Evolutionary conservation across 2,888 invertebrate genomes (phyloP).

Genomic region (Drosophila demipolita): DNA sequence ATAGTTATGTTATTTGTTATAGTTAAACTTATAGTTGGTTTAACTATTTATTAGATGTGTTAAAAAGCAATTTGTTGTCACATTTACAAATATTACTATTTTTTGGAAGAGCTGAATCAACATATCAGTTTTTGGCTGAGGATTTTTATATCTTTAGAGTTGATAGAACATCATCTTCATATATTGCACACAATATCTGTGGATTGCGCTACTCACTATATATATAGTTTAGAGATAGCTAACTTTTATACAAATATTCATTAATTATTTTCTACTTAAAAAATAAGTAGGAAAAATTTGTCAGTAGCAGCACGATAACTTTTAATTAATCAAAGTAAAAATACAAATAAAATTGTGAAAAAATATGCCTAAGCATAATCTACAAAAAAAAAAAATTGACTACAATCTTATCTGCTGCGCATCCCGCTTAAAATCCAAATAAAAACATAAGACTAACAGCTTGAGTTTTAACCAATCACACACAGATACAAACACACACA

Average conservation of each 20-base stretch:
- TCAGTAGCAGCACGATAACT: background rate
- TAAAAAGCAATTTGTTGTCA: background rate
- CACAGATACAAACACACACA: slow-evolving; percentile 1
- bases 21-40: background rate
- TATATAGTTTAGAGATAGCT: background rate
- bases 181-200: background rate
- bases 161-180: background rate
- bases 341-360: background rate
- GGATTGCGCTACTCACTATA: background rate
- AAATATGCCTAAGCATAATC: background rate
- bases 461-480: background rate
- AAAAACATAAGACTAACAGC: background rate
- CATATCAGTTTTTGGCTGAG: too few relatives aligned
- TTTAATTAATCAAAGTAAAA: background rate
- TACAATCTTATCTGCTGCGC: slow-evolving; percentile 2
- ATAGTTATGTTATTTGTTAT: background rate
- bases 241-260: background rate
- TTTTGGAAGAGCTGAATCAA: too few relatives aligned
- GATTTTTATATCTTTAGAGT: too few relatives aligned
- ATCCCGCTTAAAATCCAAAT: background rate
- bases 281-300: too few relatives aligned
- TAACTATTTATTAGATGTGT: background rate
- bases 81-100: too few relatives aligned
- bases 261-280: too few relatives aligned
- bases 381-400: background rate